Conservation (phyloP, 2,888 invertebrate species). For the Eretmocerus hayati region DNA sequence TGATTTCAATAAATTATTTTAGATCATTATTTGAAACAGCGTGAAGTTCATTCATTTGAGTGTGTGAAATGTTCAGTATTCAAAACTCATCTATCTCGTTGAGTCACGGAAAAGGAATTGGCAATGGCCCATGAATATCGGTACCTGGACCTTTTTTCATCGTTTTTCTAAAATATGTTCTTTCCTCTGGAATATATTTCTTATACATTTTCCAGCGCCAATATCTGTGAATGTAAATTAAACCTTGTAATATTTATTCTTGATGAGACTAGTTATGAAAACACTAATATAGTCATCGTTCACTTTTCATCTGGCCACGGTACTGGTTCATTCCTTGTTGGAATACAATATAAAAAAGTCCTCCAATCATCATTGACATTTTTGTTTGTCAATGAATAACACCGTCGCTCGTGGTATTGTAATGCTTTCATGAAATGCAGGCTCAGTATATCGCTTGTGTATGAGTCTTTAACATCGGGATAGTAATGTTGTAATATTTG, state of each 20-base stretch:
- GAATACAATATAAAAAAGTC: constrained; percentile 18
- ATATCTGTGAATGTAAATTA: too few relatives aligned
- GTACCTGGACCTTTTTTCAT: constrained; percentile 21
- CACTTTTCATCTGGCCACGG: constrained; percentile 15
- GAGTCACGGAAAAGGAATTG: too few relatives aligned
- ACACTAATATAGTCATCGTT: neutral
- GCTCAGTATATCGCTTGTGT: constrained; percentile 15
- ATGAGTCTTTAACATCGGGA: constrained; percentile 4
- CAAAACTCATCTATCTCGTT: too few relatives aligned
- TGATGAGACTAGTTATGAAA: neutral
- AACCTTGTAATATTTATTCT: neutral
- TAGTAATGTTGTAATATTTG: constrained; percentile 6
- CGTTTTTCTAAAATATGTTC: constrained; percentile 18
- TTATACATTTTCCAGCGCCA: constrained; percentile 25
- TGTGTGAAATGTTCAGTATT: neutral
- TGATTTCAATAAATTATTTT: too few relatives aligned
- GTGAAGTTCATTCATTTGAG: neutral
- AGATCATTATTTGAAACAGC: neutral
- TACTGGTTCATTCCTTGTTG: constrained; percentile 15
- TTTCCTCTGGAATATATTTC: constrained; percentile 20
- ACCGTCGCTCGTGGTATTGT: constrained; percentile 5
- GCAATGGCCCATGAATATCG: constrained; percentile 17
- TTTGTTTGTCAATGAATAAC: constrained; percentile 18
- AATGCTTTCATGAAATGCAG: constrained; percentile 16
- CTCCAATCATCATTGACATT: constrained; percentile 18